A percentile compares a stretch with the other conserved stretches of the same genome.
Conservation (phyloP, 2,113 vertebrate species). For the Atractosteus spatula region DNA sequence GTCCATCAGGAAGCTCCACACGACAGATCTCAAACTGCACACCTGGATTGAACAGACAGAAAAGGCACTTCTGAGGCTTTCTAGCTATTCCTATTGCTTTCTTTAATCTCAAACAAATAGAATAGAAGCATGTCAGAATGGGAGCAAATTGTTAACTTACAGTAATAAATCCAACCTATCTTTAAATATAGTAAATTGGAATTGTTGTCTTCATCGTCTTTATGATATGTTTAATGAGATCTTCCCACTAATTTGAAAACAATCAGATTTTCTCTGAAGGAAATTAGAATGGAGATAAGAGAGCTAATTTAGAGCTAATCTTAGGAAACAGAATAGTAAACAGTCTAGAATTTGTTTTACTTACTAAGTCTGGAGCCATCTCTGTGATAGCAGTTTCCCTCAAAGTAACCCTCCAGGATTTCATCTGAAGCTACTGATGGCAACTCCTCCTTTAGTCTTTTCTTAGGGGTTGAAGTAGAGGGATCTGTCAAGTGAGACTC, state of each 20-base stretch:
- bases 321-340: too few species aligned
- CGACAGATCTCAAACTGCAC: constrained; percentile 74
- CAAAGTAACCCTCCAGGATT: constrained; percentile 71
- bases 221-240: too few species aligned
- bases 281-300: background rate
- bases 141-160: too few species aligned
- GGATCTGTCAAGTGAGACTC: constrained; percentile 41
- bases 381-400: constrained; percentile 77
- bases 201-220: too few species aligned
- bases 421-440: constrained; percentile 4
- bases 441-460: constrained; percentile 26
- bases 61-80: background rate
- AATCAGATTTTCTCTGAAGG: background rate
- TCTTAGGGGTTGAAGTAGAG: constrained; percentile 79
- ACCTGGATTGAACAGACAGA: constrained; percentile 52
- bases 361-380: constrained; percentile 80
- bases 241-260: too few species aligned
- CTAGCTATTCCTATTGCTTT: too few species aligned
- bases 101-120: background rate
- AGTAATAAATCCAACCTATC: too few species aligned
- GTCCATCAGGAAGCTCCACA: constrained; percentile 55
- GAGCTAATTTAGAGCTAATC: too few species aligned
- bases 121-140: background rate
- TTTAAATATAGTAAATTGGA: too few species aligned
- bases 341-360: constrained; percentile 29